phyloP scores from a whole-genome alignment of 2,113 vertebrate species.

The Coptodon rendalli region DNA sequence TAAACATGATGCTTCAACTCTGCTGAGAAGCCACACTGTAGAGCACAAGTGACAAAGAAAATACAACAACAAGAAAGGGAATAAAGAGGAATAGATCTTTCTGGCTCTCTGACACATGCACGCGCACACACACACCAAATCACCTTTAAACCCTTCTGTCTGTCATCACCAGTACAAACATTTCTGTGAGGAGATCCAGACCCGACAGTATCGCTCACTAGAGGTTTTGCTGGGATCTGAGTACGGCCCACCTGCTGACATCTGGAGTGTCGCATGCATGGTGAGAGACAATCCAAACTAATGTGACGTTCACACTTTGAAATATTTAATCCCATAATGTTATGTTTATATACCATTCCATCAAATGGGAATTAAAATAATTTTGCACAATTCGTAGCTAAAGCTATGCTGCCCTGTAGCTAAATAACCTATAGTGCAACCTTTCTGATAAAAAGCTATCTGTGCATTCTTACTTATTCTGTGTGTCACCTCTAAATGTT shows the following conservation, averaged over 20 bases:
- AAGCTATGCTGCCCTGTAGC: neutral
- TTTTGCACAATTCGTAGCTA: neutral
- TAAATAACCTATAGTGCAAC: neutral
- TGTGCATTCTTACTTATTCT: neutral
- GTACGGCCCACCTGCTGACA: conserved; percentile 79
- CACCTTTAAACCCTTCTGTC: neutral
- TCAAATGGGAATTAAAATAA: neutral
- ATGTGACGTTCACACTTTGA: neutral
- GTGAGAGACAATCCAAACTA: conserved; percentile 52
- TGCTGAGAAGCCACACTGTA: neutral
- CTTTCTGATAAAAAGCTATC: neutral
- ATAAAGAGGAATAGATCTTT: neutral
- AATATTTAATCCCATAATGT: neutral
- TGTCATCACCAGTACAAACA: conserved; percentile 77
- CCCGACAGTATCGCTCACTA: conserved; percentile 81
- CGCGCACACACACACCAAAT: neutral
- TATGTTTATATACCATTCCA: neutral
- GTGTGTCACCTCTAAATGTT: neutral
- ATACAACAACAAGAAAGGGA: neutral
- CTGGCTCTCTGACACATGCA: neutral
- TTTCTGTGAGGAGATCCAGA: conserved; percentile 85
- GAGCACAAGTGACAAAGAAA: neutral
- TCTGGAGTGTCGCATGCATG: conserved; percentile 85
- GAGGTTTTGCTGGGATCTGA: conserved; percentile 82
- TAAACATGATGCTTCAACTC: neutral